Evolutionary conservation across 2,113 vertebrate genomes (phyloP).

Genomic region (Rhegmatorhina hoffmannsi): DNA sequence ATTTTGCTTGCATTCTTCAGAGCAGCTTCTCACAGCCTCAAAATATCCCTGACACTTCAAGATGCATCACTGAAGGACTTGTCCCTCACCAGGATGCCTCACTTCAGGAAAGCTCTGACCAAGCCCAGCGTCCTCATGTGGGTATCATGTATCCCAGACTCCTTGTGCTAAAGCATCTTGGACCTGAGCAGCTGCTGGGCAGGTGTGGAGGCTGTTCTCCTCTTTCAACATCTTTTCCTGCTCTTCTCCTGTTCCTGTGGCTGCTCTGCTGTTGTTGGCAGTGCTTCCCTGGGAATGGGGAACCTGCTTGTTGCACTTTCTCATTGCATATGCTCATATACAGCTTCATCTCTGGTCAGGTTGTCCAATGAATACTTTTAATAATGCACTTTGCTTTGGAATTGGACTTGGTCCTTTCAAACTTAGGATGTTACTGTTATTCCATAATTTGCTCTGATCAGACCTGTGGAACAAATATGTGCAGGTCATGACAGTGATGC

Average conservation of each 20-base stretch:
- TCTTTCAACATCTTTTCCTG: neutral
- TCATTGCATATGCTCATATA: neutral
- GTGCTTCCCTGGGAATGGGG: accelerated
- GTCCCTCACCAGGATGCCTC: neutral
- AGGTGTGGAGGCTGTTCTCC: neutral
- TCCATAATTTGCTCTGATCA: neutral
- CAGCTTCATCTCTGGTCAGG: neutral
- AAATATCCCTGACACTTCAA: neutral
- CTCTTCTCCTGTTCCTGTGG: accelerated
- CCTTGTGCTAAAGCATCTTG: neutral
- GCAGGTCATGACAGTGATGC: accelerated
- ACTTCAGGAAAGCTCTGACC: neutral
- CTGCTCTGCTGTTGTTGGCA: neutral
- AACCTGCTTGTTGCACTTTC: neutral
- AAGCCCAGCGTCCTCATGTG: accelerated
- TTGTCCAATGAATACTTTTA: neutral
- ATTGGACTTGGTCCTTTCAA: neutral
- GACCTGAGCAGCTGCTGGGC: no score
- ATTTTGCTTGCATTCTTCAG: neutral
- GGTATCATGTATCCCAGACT: accelerated
- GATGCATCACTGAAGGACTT: neutral
- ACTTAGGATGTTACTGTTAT: accelerated
- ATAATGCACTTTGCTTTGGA: neutral
- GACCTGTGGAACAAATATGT: neutral
- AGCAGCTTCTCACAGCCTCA: neutral